Base-by-base conservation (phyloP, 2,888 invertebrate genomes). In the Catocala fraxini region DNA sequence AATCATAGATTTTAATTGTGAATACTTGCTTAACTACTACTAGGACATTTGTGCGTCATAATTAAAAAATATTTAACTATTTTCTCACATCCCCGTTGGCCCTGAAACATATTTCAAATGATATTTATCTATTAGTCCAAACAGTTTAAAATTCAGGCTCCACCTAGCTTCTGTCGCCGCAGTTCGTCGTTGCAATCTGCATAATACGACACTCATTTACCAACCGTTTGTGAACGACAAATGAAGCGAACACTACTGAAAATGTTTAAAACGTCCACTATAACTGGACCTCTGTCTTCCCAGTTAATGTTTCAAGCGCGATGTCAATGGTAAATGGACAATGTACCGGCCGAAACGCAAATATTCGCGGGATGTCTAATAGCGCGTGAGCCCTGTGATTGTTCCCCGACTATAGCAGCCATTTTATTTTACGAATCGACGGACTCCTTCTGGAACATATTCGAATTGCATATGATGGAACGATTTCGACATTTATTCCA, bases 141-240 rank as follows among this genome's bases (percentile, higher is more conserved):
- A 80, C 87, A 85, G 88, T 90, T 39, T 89, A 89, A 81, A 85
- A 67, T 68, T 72, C 64, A 56, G 53, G 48, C 47, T 53, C 12
- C 4, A 56, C 49, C 33, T 45, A 45, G 69, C 68, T 63, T 65
- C 63, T 71, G 68, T 65, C 83, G 88, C 81, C 77, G 76, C 80
- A 81, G 75, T 82, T 85, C 85, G 82, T 75, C 79, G 83, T 79
- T 80, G 79, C 83, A 86, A 90, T 89, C 89, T 91, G 88, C 91
- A 91, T 91, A 91, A 91, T 90, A 82, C 82, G 75, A 81, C 80
- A 86, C 88, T 90, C 91, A 90, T 91, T 91, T 89, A 83, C 79
- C 82, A 78, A 73, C 76, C 89, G 88, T 88, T 90, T 91, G 90
- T 90, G 86, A 86, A 73, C 84, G 85, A 81, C 89, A 89, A 91